Evolutionary conservation across 2,113 vertebrate species (phyloP), one percentile per base, ranked within the genome.

Genomic region (Brachyhypopomus gauderio): DNA sequence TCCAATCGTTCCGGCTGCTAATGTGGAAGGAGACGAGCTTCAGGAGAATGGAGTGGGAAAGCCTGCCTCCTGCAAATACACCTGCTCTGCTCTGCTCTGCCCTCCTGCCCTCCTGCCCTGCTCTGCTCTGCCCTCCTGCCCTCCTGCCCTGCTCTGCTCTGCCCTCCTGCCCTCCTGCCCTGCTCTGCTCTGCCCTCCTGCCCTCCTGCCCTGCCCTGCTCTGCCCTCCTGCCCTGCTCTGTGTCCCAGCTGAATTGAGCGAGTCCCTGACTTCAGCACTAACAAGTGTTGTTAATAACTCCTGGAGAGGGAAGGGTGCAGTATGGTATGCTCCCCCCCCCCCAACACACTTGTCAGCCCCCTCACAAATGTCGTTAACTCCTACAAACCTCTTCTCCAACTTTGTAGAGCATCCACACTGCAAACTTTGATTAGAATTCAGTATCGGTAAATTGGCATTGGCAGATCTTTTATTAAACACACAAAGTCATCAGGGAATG

Each of bases 1-100:
- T 77, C 83, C 85, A 89, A 84, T 41, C 45, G 12, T 82, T 83
- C 62, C 71, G 41, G 34, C 67, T 79, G 85, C 88, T 85, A 82
- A 81, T 69, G 84, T 56, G 78, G 82, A 66, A 84, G 73, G 59
- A 66, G 36, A 48, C n/a, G 52, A 59, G 36, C 60, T 48, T 52
- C 6, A 19, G 12, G 72, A n/a, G 80, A 30, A 14, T n/a, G 12
- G 62, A 55, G 38, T 45, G 8, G 12, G 4, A 79, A 38, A 3
- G 30, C 3, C 30, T 34, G 36, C 60, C 55, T 14, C 38, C 23
- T 71, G 38, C 66, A 71, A 71, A 71, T 30, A 2, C 30, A 30
- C 30, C 30, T 30, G 30, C 41, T 11, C 8, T 45, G 36, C 16
- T 23, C 69, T 4, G n/a, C 22, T 48, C 48, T 63, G 30, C 30